These are phyloP conservation scores for Trichogramma pretiosum DNA, from an alignment of 1,140 invertebrate species.

Conservation along the genomic window DNA sequence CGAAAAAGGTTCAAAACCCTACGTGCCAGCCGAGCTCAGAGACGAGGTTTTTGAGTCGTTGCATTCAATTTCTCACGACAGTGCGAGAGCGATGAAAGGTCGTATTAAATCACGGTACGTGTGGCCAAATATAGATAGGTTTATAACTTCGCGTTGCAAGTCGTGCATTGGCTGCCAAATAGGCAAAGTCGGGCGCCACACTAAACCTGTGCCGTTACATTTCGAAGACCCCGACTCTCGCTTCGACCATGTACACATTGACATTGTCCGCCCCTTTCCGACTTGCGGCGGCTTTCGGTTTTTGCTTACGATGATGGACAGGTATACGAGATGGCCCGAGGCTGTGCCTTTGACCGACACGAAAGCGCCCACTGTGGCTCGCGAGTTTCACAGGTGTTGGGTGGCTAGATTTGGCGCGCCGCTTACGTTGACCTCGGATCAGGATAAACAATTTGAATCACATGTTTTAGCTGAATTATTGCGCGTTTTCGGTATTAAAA, in stretches of 20 bases:
- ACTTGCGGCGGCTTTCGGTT: background rate
- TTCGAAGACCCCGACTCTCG: background rate
- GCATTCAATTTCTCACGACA: background rate
- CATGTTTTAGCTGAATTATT: slow-evolving; percentile 7
- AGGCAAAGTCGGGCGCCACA: background rate
- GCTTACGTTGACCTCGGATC: slow-evolving; percentile 4
- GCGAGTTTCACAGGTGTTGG: slow-evolving; percentile 22
- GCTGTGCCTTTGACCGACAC: slow-evolving; percentile 23
- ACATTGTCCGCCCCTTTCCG: background rate
- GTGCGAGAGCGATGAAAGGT: too few species aligned
- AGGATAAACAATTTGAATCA: slow-evolving; percentile 13
- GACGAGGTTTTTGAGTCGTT: background rate
- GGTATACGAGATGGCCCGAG: too few species aligned
- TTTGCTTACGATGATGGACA: background rate
- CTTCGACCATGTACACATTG: background rate
- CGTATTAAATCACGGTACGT: background rate
- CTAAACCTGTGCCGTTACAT: too few species aligned
- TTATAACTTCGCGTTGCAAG: background rate
- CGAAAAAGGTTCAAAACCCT: background rate
- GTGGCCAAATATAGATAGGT: background rate
- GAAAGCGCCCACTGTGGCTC: slow-evolving; percentile 14
- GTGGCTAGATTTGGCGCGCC: slow-evolving; percentile 27
- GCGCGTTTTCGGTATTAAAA: slow-evolving; percentile 5
- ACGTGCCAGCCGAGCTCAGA: background rate
- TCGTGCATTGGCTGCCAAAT: background rate